A percentile compares a stretch with the other conserved stretches of the same genome.
Evolutionary conservation across 2,113 vertebrate genomes (phyloP).

Genomic region (Cyprinodon tularosa): DNA sequence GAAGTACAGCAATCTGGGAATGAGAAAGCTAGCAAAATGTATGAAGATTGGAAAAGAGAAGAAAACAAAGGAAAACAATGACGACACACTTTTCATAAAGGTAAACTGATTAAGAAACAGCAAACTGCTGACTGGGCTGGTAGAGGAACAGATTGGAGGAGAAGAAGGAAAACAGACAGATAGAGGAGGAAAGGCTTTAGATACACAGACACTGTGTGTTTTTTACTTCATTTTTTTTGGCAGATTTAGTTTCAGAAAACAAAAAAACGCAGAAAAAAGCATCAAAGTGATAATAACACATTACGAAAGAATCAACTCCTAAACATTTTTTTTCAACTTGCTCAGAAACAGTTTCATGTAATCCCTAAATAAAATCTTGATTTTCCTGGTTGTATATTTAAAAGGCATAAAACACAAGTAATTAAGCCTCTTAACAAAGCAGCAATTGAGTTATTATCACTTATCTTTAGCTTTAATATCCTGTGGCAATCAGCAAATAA

Average conservation of each 20-base stretch:
- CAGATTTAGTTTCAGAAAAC: neutral
- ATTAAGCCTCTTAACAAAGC: neutral
- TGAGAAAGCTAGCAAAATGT: neutral
- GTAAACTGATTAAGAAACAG: slow-evolving; percentile 17
- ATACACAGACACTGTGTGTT: slow-evolving; percentile 14
- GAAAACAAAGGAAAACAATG: neutral
- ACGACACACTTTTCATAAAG: slow-evolving; percentile 36
- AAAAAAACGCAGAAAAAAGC: neutral
- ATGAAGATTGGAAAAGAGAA: neutral
- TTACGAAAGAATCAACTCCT: neutral
- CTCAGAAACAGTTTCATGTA: neutral
- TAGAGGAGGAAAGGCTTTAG: slow-evolving; percentile 19
- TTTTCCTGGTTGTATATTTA: neutral
- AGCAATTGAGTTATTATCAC: neutral
- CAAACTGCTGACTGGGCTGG: slow-evolving; percentile 19
- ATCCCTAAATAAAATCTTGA: neutral
- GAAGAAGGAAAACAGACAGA: slow-evolving; percentile 9
- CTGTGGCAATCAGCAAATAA: neutral
- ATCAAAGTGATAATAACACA: neutral
- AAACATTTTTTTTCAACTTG: too few relatives aligned
- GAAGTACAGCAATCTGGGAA: slow-evolving; percentile 20
- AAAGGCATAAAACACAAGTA: neutral
- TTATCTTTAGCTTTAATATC: neutral
- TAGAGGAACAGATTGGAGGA: slow-evolving; percentile 16
- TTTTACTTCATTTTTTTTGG: neutral